Conservation (phyloP, 2,888 invertebrate genomes). For the Isoperla grammatica region DNA sequence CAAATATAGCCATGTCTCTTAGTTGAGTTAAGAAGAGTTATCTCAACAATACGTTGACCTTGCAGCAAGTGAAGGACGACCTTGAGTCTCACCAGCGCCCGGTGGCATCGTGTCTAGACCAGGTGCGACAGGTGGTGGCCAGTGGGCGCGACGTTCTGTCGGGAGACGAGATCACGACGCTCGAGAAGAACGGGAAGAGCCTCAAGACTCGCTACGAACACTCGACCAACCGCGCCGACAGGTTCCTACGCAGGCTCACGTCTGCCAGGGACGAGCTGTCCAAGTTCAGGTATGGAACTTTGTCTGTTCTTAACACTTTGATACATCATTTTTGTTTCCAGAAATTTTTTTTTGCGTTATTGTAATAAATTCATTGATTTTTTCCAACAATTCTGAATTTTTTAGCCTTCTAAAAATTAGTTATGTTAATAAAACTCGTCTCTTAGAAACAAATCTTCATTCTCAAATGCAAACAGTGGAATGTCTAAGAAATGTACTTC, state of each 20-base stretch:
- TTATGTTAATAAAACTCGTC: no score
- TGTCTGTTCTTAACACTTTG: background rate
- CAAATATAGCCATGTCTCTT: no score
- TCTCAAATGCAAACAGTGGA: no score
- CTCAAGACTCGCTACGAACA: constrained; percentile 78
- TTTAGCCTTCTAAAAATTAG: no score
- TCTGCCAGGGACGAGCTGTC: constrained; percentile 82
- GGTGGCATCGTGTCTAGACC: constrained; percentile 79
- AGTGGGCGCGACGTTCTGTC: constrained; percentile 90
- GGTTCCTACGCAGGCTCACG: constrained; percentile 66
- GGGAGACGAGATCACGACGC: constrained; percentile 79
- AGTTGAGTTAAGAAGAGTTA: no score
- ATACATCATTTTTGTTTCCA: background rate
- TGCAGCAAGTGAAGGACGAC: constrained; percentile 82
- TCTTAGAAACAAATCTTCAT: no score
- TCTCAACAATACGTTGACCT: no score
- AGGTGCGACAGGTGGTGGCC: constrained; percentile 82
- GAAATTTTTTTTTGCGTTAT: background rate
- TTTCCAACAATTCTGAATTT: background rate
- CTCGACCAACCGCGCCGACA: constrained; percentile 72
- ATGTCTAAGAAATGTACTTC: no score
- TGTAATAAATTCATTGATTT: background rate
- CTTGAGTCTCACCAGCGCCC: constrained; percentile 79
- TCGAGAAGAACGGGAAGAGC: constrained; percentile 82
- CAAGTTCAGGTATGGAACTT: constrained; percentile 68